phyloP scores from a whole-genome alignment of 1,140 invertebrate genomes.

The Papilio xuthus region DNA sequence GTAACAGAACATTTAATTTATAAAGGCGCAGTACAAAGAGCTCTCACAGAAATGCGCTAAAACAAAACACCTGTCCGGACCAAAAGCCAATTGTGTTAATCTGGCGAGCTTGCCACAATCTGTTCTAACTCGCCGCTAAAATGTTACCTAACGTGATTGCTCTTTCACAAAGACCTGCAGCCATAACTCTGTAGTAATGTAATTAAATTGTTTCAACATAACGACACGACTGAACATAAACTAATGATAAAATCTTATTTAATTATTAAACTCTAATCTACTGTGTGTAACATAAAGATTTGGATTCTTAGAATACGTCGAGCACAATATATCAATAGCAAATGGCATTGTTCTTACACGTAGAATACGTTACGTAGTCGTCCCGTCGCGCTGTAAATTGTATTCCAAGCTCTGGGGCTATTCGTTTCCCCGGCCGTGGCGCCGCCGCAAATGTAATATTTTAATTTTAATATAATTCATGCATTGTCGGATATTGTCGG shows the following conservation, averaged over 20 bases:
- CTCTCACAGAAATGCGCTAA: background rate
- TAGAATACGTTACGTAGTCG: conserved; percentile 34
- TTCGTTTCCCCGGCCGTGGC: conserved; percentile 1
- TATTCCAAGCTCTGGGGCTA: conserved; percentile 24
- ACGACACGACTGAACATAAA: conserved; percentile 28
- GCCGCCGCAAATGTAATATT: conserved; percentile 44
- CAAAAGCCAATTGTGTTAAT: conserved; percentile 21
- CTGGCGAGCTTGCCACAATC: background rate
- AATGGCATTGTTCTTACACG: background rate
- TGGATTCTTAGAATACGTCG: too few species aligned
- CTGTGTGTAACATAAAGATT: too few species aligned
- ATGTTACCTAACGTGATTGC: conserved; percentile 39
- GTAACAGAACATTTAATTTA: background rate
- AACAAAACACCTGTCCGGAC: conserved; percentile 4
- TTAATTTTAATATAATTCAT: conserved; percentile 51
- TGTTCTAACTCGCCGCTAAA: conserved; percentile 17
- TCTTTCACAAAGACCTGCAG: conserved; percentile 27
- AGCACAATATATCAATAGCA: too few species aligned
- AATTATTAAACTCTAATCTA: too few species aligned
- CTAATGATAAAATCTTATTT: too few species aligned
- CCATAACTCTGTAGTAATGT: background rate
- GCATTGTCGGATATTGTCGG: conserved; percentile 35
- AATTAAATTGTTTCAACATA: conserved; percentile 10
- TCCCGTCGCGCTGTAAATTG: conserved; percentile 32
- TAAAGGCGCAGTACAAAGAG: background rate